phyloP scores from a whole-genome alignment of 2,888 invertebrate genomes.

The Bembecia ichneumoniformis region DNA sequence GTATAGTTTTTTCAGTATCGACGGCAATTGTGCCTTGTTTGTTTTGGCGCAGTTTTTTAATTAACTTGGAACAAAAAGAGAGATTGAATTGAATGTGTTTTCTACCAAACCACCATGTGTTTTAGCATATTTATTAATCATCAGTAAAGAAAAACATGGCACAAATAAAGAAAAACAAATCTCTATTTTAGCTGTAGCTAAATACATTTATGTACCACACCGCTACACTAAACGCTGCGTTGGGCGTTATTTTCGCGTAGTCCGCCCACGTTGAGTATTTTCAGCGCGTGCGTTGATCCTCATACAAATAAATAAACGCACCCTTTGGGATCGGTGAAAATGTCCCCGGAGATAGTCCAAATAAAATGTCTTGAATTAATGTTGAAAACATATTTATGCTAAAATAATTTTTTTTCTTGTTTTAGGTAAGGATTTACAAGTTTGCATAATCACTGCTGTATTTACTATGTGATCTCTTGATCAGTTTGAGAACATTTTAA shows the following conservation, averaged over 20 bases:
- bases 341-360: not conserved
- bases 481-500: too few species aligned
- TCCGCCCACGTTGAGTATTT: conserved; percentile 40
- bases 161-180: too few species aligned
- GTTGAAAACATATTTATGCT: conserved; percentile 6
- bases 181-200: too few species aligned
- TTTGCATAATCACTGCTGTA: conserved; percentile 5
- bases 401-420: conserved; percentile 23
- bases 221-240: conserved; percentile 24
- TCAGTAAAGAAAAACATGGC: not conserved
- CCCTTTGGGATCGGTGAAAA: not conserved
- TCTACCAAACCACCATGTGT: not conserved
- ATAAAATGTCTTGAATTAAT: conserved; percentile 2
- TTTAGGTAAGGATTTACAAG: conserved; percentile 34
- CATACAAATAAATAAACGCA: conserved; percentile 25
- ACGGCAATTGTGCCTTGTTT: too few species aligned
- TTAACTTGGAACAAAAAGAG: too few species aligned
- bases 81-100: too few species aligned
- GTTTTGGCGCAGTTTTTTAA: too few species aligned
- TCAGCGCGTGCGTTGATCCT: conserved; percentile 34
- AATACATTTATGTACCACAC: too few species aligned
- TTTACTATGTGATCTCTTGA: too few species aligned
- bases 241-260: conserved; percentile 42
- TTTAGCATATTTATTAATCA: too few species aligned
- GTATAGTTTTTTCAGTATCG: too few species aligned